Base-by-base conservation (phyloP, 2,888 invertebrate genomes). In the Erebia epiphron region DNA sequence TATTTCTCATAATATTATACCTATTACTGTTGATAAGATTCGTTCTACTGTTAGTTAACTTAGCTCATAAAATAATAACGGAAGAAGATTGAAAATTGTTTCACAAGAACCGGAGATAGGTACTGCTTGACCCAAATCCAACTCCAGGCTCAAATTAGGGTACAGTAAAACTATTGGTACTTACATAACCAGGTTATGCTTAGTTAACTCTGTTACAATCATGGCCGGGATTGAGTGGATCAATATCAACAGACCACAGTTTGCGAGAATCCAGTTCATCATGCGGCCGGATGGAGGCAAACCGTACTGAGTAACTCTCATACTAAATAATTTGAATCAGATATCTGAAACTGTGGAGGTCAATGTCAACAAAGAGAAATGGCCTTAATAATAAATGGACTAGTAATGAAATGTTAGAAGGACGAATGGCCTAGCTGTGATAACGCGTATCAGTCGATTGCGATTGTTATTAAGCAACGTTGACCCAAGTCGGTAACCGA, bases 201-300 rank as follows among this genome's bases (percentile, higher is more conserved):
- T 14, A 9, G 61, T 21, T 16, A 61, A 46, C 58, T 46, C n/a
- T 4, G 46, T 61, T 46, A 13, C 46, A 18, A 21, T 46, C 46
- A 46, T 13, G 13, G 46, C 26, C 13, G 16, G 16, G 16, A 11
- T 18, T 13, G 46, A 46, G 18, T 43, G 61, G 43, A 61, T 46
- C 61, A 61, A 46, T 61, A 61, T 61, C 46, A 14, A 61, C 18
- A 61, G 18, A 46, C 46, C 61, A 46, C 61, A 61, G 61, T 61
- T 61, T 46, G 61, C 13, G 46, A 46, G 46, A 46, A 61, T 13
- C 16, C 43, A 60, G 43, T 60, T 46, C 61, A 46, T 61, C 61
- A 16, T 61, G 46, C 46, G 61, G 18, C 46, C n/a, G 16, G 7
- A 18, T 46, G 13, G 46, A 11, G 5, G 61, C 61, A 46, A 46